A percentile compares a stretch with the other conserved stretches of the same genome.
phyloP scores from a whole-genome alignment of 2,888 invertebrate genomes.

The Tipula lateralis region DNA sequence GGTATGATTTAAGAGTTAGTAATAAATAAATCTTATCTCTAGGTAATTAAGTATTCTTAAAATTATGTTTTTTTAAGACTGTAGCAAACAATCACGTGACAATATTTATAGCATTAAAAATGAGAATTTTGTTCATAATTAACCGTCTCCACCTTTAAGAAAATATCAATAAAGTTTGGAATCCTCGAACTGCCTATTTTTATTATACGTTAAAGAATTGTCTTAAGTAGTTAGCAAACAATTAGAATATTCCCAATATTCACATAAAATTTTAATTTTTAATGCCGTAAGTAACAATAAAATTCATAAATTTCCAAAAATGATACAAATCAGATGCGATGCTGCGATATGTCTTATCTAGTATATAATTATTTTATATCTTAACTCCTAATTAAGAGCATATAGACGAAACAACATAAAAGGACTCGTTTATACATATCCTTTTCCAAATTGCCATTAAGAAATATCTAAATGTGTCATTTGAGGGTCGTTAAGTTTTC shows the following conservation, averaged over 20 bases:
- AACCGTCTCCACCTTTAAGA: background rate
- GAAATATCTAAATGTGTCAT: conserved; percentile 11
- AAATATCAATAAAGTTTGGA: background rate
- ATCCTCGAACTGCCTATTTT: background rate
- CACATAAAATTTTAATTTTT: background rate
- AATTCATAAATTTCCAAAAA: background rate
- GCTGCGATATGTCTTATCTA: background rate
- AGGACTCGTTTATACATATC: background rate
- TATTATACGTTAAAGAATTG: background rate
- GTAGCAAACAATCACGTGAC: no score
- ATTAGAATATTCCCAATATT: background rate
- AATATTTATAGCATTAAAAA: background rate
- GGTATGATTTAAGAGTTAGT: no score
- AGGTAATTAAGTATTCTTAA: no score
- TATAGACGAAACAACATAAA: background rate
- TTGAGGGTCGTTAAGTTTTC: background rate
- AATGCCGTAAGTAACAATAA: conserved; percentile 5
- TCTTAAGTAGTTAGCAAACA: background rate
- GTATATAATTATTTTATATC: background rate
- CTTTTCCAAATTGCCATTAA: background rate
- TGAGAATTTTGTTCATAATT: background rate
- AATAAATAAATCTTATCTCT: no score
- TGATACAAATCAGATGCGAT: background rate
- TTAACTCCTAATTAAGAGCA: background rate
- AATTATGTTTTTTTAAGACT: no score